A percentile compares a stretch with the other conserved stretches of the same genome.
phyloP scores from a whole-genome alignment of 2,113 vertebrate genomes.

The Chaetorhynchus papuensis region DNA sequence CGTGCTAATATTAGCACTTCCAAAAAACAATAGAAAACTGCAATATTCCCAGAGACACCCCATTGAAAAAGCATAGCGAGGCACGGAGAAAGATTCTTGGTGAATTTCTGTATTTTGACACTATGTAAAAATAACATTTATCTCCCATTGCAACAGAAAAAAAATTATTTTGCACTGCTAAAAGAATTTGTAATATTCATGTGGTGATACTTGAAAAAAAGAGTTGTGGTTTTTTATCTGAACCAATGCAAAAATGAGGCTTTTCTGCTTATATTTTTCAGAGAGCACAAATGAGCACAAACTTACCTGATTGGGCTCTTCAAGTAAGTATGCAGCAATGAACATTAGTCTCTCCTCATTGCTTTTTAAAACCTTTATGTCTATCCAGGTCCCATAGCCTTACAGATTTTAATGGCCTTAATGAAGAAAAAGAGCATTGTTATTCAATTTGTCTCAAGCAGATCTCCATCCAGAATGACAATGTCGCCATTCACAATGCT shows the following conservation, averaged over 20 bases:
- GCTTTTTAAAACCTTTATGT: constrained; percentile 33
- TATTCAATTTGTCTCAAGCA: constrained; percentile 34
- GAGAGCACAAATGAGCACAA: constrained; percentile 6
- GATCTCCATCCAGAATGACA: constrained; percentile 29
- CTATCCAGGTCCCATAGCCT: constrained; percentile 11
- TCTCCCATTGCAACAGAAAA: not conserved
- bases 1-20: constrained; percentile 72
- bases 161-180: constrained; percentile 4
- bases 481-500: not conserved
- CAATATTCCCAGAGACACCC: constrained; percentile 51
- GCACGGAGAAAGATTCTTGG: not conserved
- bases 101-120: not conserved
- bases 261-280: constrained; percentile 16
- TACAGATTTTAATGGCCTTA: constrained; percentile 39
- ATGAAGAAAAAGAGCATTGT: constrained; percentile 47
- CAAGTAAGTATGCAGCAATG: not conserved
- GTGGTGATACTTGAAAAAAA: not conserved
- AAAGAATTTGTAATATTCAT: constrained; percentile 48
- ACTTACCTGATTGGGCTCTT: constrained; percentile 39
- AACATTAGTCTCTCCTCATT: constrained; percentile 23
- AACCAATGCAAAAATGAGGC: not conserved
- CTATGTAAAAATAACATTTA: not conserved
- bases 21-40: constrained; percentile 67
- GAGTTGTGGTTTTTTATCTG: not conserved
- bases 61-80: constrained; percentile 37